Conservation (phyloP, 1,140 invertebrate species). For the Chironomus tepperi region DNA sequence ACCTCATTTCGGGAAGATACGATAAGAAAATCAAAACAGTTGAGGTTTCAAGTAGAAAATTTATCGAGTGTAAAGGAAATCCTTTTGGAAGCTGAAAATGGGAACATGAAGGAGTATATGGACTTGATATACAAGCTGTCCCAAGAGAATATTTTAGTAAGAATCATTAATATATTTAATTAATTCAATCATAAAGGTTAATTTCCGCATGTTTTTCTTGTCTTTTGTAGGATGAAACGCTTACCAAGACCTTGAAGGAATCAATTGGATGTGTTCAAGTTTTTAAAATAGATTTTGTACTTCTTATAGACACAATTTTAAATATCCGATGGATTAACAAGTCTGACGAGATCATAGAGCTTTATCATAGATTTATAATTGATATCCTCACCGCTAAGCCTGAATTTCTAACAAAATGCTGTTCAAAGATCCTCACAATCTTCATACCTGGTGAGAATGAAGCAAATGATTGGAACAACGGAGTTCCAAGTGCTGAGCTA, state of each 20-base stretch:
- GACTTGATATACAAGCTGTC: background rate
- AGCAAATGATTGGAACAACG: slow-evolving; percentile 31
- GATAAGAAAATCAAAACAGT: background rate
- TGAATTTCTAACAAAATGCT: slow-evolving; percentile 48
- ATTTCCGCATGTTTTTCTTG: background rate
- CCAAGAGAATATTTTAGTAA: background rate
- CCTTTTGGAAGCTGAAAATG: slow-evolving; percentile 27
- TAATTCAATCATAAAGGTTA: background rate
- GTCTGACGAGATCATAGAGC: slow-evolving; percentile 40
- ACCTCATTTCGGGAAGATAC: background rate
- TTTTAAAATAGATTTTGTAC: slow-evolving; percentile 45
- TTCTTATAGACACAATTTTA: slow-evolving; percentile 52
- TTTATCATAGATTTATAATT: slow-evolving; percentile 51
- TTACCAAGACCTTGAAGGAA: slow-evolving; percentile 45
- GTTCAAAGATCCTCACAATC: slow-evolving; percentile 46
- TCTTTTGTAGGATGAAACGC: slow-evolving; percentile 44
- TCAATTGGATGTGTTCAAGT: slow-evolving; percentile 48
- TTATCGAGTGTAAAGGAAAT: background rate
- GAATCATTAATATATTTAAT: background rate
- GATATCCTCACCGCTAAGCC: slow-evolving; percentile 54
- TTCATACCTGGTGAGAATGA: slow-evolving; percentile 42
- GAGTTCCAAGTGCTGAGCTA: slow-evolving; percentile 37
- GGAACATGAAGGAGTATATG: background rate
- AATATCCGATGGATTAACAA: slow-evolving; percentile 49
- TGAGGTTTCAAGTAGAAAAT: background rate